A percentile compares a stretch with the other conserved stretches of the same genome.
phyloP scores from a whole-genome alignment of 2,888 invertebrate species.

The Thymelicus lineola region DNA sequence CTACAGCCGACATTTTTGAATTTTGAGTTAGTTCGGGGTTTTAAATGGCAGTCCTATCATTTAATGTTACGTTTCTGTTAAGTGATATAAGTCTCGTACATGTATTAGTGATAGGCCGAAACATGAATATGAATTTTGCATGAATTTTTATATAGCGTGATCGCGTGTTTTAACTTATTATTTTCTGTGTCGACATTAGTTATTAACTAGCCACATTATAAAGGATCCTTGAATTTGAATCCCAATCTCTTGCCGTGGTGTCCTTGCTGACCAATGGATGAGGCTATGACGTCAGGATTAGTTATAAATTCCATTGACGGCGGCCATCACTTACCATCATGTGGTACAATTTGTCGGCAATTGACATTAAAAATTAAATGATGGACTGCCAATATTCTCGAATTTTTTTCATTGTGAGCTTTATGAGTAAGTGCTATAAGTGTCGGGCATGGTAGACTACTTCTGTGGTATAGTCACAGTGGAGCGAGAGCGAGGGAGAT shows the following conservation, averaged over 20 bases:
- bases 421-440: slow-evolving; percentile 72
- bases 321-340: slow-evolving; percentile 45
- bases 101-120: slow-evolving; percentile 30
- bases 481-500: slow-evolving; percentile 55
- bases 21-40: slow-evolving; percentile 80
- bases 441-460: slow-evolving; percentile 72
- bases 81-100: slow-evolving; percentile 29
- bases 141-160: slow-evolving; percentile 24
- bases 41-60: slow-evolving; percentile 69
- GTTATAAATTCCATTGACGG: background rate
- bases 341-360: background rate
- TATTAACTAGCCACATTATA: slow-evolving; percentile 31
- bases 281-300: no score
- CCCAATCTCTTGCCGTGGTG: background rate
- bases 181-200: slow-evolving; percentile 6
- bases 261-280: no score
- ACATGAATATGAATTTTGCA: slow-evolving; percentile 22
- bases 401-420: slow-evolving; percentile 67
- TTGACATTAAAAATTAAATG: slow-evolving; percentile 45
- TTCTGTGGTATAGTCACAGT: slow-evolving; percentile 74
- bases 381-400: slow-evolving; percentile 76
- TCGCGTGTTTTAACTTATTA: slow-evolving; percentile 19
- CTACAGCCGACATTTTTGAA: slow-evolving; percentile 79
- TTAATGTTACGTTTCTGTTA: slow-evolving; percentile 49
- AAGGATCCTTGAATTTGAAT: background rate